Conservation (phyloP, 2,797 vertebrate species). For the Mallotus villosus region DNA sequence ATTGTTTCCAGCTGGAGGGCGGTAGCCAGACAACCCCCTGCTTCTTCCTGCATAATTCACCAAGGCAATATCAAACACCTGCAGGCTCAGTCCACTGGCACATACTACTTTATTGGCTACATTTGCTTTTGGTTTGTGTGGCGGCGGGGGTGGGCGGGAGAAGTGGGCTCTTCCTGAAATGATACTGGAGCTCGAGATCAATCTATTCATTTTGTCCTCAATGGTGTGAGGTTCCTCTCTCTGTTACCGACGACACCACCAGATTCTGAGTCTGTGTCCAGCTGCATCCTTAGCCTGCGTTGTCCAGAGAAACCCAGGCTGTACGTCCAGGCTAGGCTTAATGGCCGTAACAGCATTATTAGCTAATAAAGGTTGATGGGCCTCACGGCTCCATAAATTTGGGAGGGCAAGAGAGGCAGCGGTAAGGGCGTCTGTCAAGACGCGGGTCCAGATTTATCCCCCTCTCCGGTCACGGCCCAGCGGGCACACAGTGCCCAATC, state of each 20-base stretch:
- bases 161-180: too few species aligned
- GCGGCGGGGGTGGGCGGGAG: too few species aligned
- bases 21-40: constrained; percentile 40
- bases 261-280: neutral
- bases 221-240: too few species aligned
- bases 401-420: constrained; percentile 39
- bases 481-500: too few species aligned
- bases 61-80: constrained; percentile 41
- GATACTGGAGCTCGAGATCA: too few species aligned
- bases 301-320: constrained; percentile 26
- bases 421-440: neutral
- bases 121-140: constrained; percentile 34
- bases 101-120: constrained; percentile 15
- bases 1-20: constrained; percentile 31
- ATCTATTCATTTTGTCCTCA: too few species aligned
- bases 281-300: constrained; percentile 47
- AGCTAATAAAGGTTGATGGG: constrained; percentile 73
- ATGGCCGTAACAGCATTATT: constrained; percentile 70
- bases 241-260: neutral
- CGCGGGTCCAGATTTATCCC: constrained; percentile 21
- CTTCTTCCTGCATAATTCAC: constrained; percentile 51
- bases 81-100: constrained; percentile 35
- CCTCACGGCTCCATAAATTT: constrained; percentile 58
- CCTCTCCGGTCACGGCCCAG: neutral
- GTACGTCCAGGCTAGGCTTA: constrained; percentile 57